A percentile compares a stretch with the other conserved stretches of the same genome.
phyloP scores from a whole-genome alignment of 2,797 vertebrate genomes.

The Typhlichthys subterraneus region DNA sequence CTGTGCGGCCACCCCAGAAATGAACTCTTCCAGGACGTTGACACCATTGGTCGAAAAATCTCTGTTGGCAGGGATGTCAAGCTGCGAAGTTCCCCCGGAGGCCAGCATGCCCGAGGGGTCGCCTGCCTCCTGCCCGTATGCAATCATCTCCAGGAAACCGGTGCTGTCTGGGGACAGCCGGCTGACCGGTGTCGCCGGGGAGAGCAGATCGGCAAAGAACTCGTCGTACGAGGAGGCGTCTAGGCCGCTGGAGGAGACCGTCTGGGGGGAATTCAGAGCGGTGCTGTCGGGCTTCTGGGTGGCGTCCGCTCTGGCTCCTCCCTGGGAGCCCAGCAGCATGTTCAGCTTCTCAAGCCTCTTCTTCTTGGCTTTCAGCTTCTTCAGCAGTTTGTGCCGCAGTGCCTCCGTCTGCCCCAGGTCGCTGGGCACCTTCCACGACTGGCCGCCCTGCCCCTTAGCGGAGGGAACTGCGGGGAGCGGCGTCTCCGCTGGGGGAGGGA shows the following conservation, averaged over 20 bases:
- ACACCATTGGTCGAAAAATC: conserved; percentile 60
- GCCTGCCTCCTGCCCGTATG: conserved; percentile 34
- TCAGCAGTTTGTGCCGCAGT: conserved; percentile 86
- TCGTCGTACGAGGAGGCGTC: conserved; percentile 71
- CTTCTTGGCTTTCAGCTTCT: conserved; percentile 92
- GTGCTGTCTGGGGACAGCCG: conserved; percentile 80
- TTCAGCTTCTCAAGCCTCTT: conserved; percentile 87
- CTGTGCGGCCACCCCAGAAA: conserved; percentile 72
- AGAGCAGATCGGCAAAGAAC: conserved; percentile 85
- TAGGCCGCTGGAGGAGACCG: conserved; percentile 65
- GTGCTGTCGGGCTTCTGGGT: conserved; percentile 74
- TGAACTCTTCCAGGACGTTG: conserved; percentile 83
- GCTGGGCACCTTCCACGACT: conserved; percentile 14
- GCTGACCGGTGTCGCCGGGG: conserved; percentile 73
- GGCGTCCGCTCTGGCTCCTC: neutral
- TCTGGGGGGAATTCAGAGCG: conserved; percentile 59
- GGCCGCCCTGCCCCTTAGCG: conserved; percentile 33
- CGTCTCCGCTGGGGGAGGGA: neutral
- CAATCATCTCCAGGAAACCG: conserved; percentile 57
- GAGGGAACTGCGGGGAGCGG: conserved; percentile 12
- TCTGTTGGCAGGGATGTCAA: conserved; percentile 21
- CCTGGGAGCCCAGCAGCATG: conserved; percentile 54
- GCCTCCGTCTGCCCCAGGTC: conserved; percentile 73
- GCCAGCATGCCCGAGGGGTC: conserved; percentile 10
- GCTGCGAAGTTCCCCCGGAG: conserved; percentile 36